Evolutionary conservation across 2,888 invertebrate species (phyloP).

Genomic region (Cosmopolites sordidus): DNA sequence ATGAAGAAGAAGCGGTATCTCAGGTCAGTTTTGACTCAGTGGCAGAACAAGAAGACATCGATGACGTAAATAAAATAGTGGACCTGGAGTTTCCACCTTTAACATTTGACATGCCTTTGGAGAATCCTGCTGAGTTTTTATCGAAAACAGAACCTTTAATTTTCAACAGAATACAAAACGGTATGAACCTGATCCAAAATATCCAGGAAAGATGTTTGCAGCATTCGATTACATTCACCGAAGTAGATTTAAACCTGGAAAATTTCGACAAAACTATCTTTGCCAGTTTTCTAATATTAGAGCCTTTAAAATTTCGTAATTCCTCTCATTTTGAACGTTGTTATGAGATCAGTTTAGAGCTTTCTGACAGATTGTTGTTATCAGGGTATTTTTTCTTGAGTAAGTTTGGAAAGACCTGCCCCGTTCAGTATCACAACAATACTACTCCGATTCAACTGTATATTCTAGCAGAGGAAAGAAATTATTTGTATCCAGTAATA

Average conservation of each 20-base stretch:
- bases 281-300: slow-evolving; percentile 36
- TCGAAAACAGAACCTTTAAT: slow-evolving; percentile 51
- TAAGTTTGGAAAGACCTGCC: slow-evolving; percentile 61
- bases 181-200: slow-evolving; percentile 48
- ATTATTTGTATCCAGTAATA: slow-evolving; percentile 54
- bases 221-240: slow-evolving; percentile 50
- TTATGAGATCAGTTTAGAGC: slow-evolving; percentile 51
- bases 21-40: slow-evolving; percentile 47
- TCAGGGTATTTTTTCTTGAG: slow-evolving; percentile 61
- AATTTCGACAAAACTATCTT: slow-evolving; percentile 38
- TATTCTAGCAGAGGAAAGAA: slow-evolving; percentile 46
- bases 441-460: slow-evolving; percentile 52
- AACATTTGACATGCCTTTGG: slow-evolving; percentile 41
- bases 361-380: slow-evolving; percentile 55
- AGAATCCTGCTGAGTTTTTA: slow-evolving; percentile 50
- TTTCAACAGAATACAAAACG: slow-evolving; percentile 49
- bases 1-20: slow-evolving; percentile 28
- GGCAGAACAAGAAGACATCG: slow-evolving; percentile 52
- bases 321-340: slow-evolving; percentile 57
- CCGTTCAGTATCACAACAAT: slow-evolving; percentile 57
- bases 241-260: slow-evolving; percentile 48
- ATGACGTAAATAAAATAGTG: slow-evolving; percentile 46
- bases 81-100: slow-evolving; percentile 48
- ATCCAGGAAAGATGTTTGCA: slow-evolving; percentile 46
- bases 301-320: slow-evolving; percentile 48